These are phyloP conservation scores for Microplitis mediator DNA, from an alignment of 1,140 invertebrate species.

Conservation along the genomic window DNA sequence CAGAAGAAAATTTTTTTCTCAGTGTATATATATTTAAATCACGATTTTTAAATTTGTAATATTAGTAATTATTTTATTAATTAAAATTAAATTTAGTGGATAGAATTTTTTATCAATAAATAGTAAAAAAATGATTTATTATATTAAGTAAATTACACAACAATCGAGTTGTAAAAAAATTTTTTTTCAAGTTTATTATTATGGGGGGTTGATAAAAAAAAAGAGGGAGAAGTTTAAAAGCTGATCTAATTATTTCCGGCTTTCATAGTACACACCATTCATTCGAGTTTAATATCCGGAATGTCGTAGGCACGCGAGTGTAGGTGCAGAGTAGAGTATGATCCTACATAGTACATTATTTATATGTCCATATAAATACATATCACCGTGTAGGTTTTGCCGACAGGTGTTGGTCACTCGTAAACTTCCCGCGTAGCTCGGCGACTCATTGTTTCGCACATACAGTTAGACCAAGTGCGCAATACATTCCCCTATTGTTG, in stretches of 20 bases:
- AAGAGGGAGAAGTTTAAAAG: constrained; percentile 28
- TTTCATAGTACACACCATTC: constrained; percentile 35
- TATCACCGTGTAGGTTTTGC: constrained; percentile 12
- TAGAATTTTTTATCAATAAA: too few relatives aligned
- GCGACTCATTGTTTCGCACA: constrained; percentile 38
- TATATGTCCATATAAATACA: not conserved
- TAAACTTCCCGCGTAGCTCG: constrained; percentile 33
- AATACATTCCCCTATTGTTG: constrained; percentile 6
- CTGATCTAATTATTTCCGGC: constrained; percentile 56
- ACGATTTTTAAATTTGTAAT: too few relatives aligned
- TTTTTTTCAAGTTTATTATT: constrained; percentile 6
- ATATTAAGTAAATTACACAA: too few relatives aligned
- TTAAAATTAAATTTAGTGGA: too few relatives aligned
- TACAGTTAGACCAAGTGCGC: constrained; percentile 19
- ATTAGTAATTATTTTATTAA: too few relatives aligned
- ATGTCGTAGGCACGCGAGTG: constrained; percentile 27
- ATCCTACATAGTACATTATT: not conserved
- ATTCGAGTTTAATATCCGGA: constrained; percentile 50
- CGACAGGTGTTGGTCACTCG: constrained; percentile 44
- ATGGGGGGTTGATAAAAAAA: constrained; percentile 22
- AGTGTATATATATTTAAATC: too few relatives aligned
- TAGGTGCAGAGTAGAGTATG: not conserved
- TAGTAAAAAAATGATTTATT: too few relatives aligned
- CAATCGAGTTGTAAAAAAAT: not conserved
- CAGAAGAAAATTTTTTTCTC: too few relatives aligned